phyloP scores from a whole-genome alignment of 2,888 invertebrate species.

The Melieria crassipennis region DNA sequence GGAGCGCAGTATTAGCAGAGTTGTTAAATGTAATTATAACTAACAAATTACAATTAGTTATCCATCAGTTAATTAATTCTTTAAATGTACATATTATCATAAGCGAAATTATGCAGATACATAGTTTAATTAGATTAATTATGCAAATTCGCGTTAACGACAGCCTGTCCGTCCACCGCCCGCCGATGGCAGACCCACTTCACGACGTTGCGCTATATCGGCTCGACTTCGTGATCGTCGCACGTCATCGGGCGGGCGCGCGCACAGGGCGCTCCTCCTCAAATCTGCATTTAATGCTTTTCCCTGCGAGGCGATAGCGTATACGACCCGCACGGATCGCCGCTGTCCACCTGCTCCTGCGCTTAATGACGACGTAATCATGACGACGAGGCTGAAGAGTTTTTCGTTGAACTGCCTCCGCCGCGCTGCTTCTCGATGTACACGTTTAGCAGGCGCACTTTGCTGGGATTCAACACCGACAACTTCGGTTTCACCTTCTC shows the following conservation, averaged over 20 bases:
- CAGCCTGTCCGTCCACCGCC: too few species aligned
- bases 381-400: slow-evolving; percentile 61
- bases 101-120: slow-evolving; percentile 31
- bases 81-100: slow-evolving; percentile 26
- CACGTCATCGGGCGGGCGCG: too few species aligned
- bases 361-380: slow-evolving; percentile 49
- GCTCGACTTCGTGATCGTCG: too few species aligned
- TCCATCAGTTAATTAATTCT: slow-evolving; percentile 31
- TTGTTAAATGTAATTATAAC: slow-evolving; percentile 27
- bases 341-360: not conserved
- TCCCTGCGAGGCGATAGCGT: slow-evolving; percentile 19
- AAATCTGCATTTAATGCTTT: slow-evolving; percentile 25
- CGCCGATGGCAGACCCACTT: too few species aligned
- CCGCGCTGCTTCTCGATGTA: slow-evolving; percentile 59
- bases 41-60: slow-evolving; percentile 35
- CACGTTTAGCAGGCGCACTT: slow-evolving; percentile 66
- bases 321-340: slow-evolving; percentile 20
- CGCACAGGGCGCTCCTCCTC: too few species aligned
- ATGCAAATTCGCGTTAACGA: slow-evolving; percentile 11
- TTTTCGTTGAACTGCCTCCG: slow-evolving; percentile 55
- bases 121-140: slow-evolving; percentile 16
- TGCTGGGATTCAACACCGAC: slow-evolving; percentile 84
- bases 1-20: too few species aligned
- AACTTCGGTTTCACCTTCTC: slow-evolving; percentile 85
- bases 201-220: too few species aligned